These are phyloP conservation scores for Cydia amplana DNA, from an alignment of 1,140 invertebrate genomes.

Conservation along the genomic window DNA sequence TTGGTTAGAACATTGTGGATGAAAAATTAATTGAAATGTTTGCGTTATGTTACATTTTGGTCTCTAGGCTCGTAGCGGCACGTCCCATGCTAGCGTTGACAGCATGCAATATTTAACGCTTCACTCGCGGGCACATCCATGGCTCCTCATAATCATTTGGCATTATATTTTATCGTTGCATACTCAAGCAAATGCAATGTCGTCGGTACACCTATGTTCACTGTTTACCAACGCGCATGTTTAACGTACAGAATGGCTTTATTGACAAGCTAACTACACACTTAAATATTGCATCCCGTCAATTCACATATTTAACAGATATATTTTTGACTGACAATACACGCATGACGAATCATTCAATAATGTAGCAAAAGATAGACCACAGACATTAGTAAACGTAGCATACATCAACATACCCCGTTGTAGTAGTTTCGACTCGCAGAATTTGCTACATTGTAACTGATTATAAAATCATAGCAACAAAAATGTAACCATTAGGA, in stretches of 20 bases:
- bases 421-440: conserved; percentile 23
- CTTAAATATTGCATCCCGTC: conserved; percentile 79
- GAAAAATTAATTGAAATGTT: conserved; percentile 53
- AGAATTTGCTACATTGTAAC: conserved; percentile 46
- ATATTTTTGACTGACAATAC: conserved; percentile 42
- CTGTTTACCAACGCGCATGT: conserved; percentile 57
- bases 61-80: conserved; percentile 70
- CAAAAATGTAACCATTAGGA: background rate
- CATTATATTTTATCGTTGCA: conserved; percentile 47
- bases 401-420: conserved; percentile 36
- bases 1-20: conserved; percentile 42
- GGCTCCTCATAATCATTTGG: conserved; percentile 61
- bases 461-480: conserved; percentile 2
- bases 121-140: conserved; percentile 61
- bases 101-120: conserved; percentile 79
- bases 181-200: conserved; percentile 38
- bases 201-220: conserved; percentile 39
- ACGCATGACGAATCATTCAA: conserved; percentile 57
- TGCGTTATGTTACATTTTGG: conserved; percentile 65
- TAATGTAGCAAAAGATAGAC: conserved; percentile 45
- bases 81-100: conserved; percentile 75
- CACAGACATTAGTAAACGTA: conserved; percentile 33
- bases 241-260: conserved; percentile 49
- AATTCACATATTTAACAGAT: conserved; percentile 56
- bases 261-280: conserved; percentile 52